These are phyloP conservation scores for Anthoscopus minutus DNA, from an alignment of 2,113 vertebrate species.

Conservation along the genomic window DNA sequence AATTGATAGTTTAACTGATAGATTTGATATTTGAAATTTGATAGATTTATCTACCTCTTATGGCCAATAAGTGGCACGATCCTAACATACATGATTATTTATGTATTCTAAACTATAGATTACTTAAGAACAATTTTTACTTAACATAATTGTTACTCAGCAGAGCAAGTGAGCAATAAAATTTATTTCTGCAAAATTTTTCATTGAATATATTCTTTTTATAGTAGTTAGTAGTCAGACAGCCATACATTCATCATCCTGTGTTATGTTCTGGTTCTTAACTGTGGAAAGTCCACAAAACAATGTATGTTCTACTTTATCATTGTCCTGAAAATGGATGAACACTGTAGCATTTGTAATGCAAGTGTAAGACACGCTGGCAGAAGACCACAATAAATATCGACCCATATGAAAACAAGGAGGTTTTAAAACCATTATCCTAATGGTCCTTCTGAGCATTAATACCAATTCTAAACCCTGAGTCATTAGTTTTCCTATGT, in stretches of 20 bases:
- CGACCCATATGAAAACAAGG: not conserved
- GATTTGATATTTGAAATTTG: too few relatives aligned
- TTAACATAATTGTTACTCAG: not conserved
- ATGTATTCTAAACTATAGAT: not conserved
- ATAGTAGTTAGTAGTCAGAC: not conserved
- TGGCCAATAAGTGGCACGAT: not conserved
- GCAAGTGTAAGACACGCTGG: not conserved
- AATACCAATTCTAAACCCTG: slow-evolving; percentile 35
- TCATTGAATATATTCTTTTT: not conserved
- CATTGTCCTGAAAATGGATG: not conserved
- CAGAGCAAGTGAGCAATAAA: not conserved
- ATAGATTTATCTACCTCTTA: not conserved
- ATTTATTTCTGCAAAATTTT: not conserved
- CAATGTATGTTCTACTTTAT: not conserved
- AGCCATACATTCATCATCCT: not conserved
- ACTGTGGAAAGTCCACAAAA: not conserved
- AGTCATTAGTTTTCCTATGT: slow-evolving; percentile 38
- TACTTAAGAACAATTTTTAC: not conserved
- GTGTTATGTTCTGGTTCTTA: not conserved
- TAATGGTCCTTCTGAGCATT: slow-evolving; percentile 34
- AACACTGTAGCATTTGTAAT: not conserved
- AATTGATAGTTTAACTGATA: not conserved
- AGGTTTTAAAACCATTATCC: slow-evolving; percentile 10
- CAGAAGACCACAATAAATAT: not conserved
- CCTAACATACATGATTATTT: not conserved